Percentiles rank a stretch among this genome's conserved stretches.
phyloP scores from a whole-genome alignment of 2,797 vertebrate genomes.

The Eidolon dupreanum region DNA sequence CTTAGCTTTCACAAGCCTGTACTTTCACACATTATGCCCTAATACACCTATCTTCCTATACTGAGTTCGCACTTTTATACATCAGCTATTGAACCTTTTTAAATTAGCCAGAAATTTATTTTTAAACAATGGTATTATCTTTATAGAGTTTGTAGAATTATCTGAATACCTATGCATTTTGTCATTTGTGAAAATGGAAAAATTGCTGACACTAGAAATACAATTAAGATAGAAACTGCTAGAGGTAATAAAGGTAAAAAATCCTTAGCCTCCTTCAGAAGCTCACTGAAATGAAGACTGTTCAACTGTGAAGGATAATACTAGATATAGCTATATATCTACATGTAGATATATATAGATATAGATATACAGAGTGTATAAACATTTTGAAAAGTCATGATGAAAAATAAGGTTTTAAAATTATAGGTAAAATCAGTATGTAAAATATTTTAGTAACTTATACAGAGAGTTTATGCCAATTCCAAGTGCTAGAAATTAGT shows the following conservation, averaged over 20 bases:
- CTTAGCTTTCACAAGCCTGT: not conserved
- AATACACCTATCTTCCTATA: not conserved
- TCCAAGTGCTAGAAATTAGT: not conserved
- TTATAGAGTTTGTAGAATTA: not conserved
- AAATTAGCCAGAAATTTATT: not conserved
- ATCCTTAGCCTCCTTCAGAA: not conserved
- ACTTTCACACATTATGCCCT: not conserved
- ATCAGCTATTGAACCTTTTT: not conserved
- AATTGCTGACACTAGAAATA: not conserved
- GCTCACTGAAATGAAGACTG: not conserved
- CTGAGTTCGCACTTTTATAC: not conserved
- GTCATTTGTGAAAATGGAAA: not conserved
- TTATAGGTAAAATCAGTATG: not conserved
- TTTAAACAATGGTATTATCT: not conserved
- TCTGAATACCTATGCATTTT: not conserved
- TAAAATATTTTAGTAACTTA: not conserved
- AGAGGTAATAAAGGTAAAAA: not conserved
- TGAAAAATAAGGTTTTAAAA: not conserved
- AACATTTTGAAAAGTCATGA: not conserved
- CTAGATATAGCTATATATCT: not conserved
- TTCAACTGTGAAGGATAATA: not conserved
- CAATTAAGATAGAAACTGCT: not conserved
- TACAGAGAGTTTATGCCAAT: not conserved
- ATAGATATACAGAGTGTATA: not conserved
- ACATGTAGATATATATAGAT: too few species aligned